A percentile compares a stretch with the other conserved stretches of the same genome.
These are phyloP conservation scores for Dipus sagitta DNA, from an alignment of 2,797 vertebrate species.

Conservation along the genomic window DNA sequence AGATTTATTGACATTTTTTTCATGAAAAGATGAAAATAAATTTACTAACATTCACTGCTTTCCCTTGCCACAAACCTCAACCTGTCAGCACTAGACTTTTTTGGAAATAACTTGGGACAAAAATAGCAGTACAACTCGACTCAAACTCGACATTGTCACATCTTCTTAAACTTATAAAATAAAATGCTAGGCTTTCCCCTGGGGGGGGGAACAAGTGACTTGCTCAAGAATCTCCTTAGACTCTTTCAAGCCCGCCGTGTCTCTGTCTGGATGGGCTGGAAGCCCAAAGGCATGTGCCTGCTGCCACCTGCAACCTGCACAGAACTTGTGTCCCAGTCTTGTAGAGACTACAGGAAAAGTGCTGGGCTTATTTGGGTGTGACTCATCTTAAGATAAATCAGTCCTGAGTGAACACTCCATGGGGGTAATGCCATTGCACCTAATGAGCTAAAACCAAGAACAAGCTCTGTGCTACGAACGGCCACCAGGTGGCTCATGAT, in stretches of 20 bases:
- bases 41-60: neutral
- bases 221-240: neutral
- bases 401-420: neutral
- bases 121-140: neutral
- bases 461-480: neutral
- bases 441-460: neutral
- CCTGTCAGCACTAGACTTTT: neutral
- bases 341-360: neutral
- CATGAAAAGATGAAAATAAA: constrained; percentile 9
- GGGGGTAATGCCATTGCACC: neutral
- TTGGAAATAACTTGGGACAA: constrained; percentile 11
- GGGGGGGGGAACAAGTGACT: neutral
- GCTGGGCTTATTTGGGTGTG: neutral
- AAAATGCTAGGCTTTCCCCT: neutral
- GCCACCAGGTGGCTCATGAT: constrained; percentile 35
- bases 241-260: neutral
- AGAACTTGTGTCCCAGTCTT: neutral
- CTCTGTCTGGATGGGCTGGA: neutral
- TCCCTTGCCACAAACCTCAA: neutral
- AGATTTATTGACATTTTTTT: neutral
- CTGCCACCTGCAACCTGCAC: neutral
- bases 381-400: neutral
- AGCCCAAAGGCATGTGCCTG: neutral
- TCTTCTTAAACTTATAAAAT: constrained; percentile 29
- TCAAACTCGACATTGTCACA: neutral